Conservation (phyloP, 2,888 invertebrate species). For the Stenodera caucasica region DNA sequence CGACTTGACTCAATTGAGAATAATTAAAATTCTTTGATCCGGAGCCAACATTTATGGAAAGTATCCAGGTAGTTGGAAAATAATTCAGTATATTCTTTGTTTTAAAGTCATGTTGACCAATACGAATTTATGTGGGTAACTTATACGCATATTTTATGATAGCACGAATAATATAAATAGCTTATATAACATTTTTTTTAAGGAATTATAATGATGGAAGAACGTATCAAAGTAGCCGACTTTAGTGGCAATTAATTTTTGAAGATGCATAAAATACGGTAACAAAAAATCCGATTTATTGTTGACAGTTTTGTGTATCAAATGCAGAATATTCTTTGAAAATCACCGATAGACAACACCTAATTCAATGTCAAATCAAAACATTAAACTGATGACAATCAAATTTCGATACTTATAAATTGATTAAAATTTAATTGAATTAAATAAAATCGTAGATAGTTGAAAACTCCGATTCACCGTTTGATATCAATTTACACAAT, state of each 20-base stretch:
- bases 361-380: neutral
- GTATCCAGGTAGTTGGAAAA: no score
- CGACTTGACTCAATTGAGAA: no score
- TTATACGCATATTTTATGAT: neutral
- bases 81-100: no score
- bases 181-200: conserved; percentile 6
- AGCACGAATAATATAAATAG: neutral
- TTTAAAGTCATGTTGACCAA: no score
- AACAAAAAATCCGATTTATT: conserved; percentile 23
- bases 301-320: conserved; percentile 14
- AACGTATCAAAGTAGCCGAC: conserved; percentile 2
- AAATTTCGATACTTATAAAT: neutral
- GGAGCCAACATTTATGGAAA: no score
- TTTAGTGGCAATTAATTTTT: conserved; percentile 17
- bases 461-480: neutral
- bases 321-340: conserved; percentile 26
- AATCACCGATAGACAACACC: conserved; percentile 22
- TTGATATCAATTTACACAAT: neutral
- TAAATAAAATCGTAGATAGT: neutral
- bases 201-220: neutral
- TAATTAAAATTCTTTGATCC: no score
- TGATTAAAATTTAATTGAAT: neutral
- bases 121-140: no score
- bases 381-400: neutral
- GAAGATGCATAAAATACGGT: conserved; percentile 14